These are phyloP conservation scores for Leptinotarsa rubiginosa DNA, from an alignment of 2,888 invertebrate species.

Conservation along the genomic window DNA sequence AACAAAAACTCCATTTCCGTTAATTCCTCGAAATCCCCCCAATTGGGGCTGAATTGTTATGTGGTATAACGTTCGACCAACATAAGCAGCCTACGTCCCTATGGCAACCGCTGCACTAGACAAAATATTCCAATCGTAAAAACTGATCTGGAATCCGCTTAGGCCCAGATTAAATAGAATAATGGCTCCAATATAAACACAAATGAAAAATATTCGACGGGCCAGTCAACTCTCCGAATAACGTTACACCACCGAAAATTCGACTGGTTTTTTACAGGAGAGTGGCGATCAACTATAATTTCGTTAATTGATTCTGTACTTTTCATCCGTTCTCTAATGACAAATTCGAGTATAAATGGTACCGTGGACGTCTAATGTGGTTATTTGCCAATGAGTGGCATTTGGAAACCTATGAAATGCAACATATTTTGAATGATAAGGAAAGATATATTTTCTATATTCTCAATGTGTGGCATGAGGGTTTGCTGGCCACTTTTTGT, in stretches of 20 bases:
- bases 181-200: conserved; percentile 56
- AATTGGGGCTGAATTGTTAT: conserved; percentile 24
- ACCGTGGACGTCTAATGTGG: too few relatives aligned
- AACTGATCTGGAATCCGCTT: conserved; percentile 57
- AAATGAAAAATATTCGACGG: conserved; percentile 54
- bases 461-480: too few relatives aligned
- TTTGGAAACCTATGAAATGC: too few relatives aligned
- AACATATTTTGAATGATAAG: too few relatives aligned
- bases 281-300: background rate
- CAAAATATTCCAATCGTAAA: conserved; percentile 54
- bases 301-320: too few relatives aligned
- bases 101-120: conserved; percentile 55
- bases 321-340: too few relatives aligned
- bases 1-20: too few relatives aligned
- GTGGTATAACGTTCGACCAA: conserved; percentile 46
- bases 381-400: too few relatives aligned
- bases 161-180: conserved; percentile 58
- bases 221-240: conserved; percentile 31
- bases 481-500: too few relatives aligned
- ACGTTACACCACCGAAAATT: conserved; percentile 30
- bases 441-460: too few relatives aligned
- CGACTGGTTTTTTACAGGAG: conserved; percentile 20
- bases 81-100: conserved; percentile 50
- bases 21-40: conserved; percentile 6
- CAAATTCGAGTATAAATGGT: too few relatives aligned